phyloP scores from a whole-genome alignment of 2,113 vertebrate genomes.

The Sphaerodactylus townsendi region DNA sequence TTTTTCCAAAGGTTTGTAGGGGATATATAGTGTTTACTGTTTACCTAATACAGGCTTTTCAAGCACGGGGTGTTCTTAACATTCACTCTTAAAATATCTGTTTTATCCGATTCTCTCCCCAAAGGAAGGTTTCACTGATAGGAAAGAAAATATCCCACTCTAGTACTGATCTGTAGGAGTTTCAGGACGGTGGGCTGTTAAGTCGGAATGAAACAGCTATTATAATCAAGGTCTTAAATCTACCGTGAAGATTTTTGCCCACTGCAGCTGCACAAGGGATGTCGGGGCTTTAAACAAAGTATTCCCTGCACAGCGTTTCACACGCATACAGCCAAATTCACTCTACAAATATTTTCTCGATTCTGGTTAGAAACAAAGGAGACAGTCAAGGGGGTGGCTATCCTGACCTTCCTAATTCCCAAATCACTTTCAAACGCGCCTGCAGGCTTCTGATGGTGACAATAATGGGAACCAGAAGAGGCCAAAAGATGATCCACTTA shows the following conservation, averaged over 20 bases:
- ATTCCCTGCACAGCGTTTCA: background rate
- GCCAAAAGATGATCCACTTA: conserved; percentile 34
- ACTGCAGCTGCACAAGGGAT: conserved; percentile 1
- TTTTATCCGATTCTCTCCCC: background rate
- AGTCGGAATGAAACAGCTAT: background rate
- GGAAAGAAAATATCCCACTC: conserved; percentile 14
- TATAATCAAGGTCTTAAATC: conserved; percentile 55
- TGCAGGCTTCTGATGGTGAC: background rate
- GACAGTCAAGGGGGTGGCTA: conserved; percentile 27
- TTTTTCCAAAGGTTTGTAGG: background rate
- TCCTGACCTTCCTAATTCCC: conserved; percentile 63
- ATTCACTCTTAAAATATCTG: background rate
- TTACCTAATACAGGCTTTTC: background rate
- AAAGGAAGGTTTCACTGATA: too few relatives aligned
- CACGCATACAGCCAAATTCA: background rate
- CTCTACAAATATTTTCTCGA: background rate
- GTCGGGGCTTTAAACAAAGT: background rate
- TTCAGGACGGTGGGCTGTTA: conserved; percentile 11
- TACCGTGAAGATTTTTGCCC: conserved; percentile 40
- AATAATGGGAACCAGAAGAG: conserved; percentile 52
- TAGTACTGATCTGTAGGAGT: conserved; percentile 4
- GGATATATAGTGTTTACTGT: background rate
- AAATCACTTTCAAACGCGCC: conserved; percentile 32
- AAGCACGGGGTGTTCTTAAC: background rate
- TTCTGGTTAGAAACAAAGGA: background rate